phyloP scores from a whole-genome alignment of 2,113 vertebrate species.

The Bufo gargarizans region DNA sequence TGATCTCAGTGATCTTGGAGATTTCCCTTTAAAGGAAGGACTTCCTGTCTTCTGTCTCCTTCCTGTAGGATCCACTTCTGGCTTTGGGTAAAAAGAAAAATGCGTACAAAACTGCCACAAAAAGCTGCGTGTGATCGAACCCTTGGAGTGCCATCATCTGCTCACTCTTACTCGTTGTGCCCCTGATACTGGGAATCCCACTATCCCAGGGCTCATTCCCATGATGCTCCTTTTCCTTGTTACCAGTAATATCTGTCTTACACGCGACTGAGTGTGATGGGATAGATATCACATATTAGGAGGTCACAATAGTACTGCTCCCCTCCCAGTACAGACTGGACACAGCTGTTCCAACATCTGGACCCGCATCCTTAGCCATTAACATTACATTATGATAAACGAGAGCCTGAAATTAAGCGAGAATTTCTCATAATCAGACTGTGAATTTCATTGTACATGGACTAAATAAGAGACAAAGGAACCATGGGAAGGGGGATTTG shows the following conservation, averaged over 20 bases:
- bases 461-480: neutral
- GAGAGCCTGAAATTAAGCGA: neutral
- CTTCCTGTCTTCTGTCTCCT: too few relatives aligned
- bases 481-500: neutral
- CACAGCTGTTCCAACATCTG: slow-evolving; percentile 1
- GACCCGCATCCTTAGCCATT: neutral
- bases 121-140: neutral
- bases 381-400: neutral
- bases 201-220: neutral
- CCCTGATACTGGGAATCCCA: neutral
- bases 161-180: neutral
- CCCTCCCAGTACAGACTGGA: neutral
- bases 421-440: neutral
- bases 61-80: too few relatives aligned
- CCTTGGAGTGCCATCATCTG: neutral
- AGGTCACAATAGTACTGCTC: neutral
- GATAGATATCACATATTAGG: neutral
- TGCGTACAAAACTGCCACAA: too few relatives aligned
- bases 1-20: too few relatives aligned
- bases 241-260: neutral
- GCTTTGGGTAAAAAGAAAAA: too few relatives aligned
- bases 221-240: neutral
- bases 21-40: too few relatives aligned
- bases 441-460: neutral
- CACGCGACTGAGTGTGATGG: neutral